Conservation (phyloP, 2,113 vertebrate species). For the Misgurnus anguillicaudatus region DNA sequence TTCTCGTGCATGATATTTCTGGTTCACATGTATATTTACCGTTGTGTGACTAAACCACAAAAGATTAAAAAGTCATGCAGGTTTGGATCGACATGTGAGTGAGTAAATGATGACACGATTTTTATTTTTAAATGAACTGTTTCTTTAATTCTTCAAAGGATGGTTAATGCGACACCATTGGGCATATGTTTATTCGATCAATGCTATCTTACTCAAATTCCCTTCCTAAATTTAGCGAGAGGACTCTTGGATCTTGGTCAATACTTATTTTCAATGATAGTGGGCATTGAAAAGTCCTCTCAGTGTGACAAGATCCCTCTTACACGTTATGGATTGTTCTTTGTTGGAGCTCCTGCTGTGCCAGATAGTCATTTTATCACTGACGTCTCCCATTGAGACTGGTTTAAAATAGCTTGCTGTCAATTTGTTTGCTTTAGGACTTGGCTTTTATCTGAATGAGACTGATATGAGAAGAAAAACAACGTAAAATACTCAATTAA, state of each 20-base stretch:
- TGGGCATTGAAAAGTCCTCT: constrained; percentile 39
- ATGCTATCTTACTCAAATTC: constrained; percentile 35
- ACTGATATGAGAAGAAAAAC: neutral
- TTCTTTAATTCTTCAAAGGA: neutral
- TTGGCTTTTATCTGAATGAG: neutral
- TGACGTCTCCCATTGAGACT: constrained; percentile 40
- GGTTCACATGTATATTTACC: too few species aligned
- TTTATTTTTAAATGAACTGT: neutral
- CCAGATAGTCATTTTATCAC: constrained; percentile 42
- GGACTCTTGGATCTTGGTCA: constrained; percentile 27
- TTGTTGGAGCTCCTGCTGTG: constrained; percentile 44
- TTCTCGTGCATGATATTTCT: too few species aligned
- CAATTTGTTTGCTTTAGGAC: constrained; percentile 39
- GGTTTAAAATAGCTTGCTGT: constrained; percentile 50
- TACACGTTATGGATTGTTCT: constrained; percentile 47
- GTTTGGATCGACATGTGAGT: neutral
- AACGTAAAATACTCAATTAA: neutral
- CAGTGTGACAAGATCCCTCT: constrained; percentile 29
- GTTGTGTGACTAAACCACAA: too few species aligned
- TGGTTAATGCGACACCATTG: constrained; percentile 18
- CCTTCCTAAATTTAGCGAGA: constrained; percentile 21
- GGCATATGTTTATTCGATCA: constrained; percentile 47
- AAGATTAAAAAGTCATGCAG: too few species aligned
- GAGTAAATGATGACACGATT: constrained; percentile 12
- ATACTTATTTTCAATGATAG: constrained; percentile 44